These are phyloP conservation scores for Aromia moschata DNA, from an alignment of 2,888 invertebrate genomes.

Conservation along the genomic window DNA sequence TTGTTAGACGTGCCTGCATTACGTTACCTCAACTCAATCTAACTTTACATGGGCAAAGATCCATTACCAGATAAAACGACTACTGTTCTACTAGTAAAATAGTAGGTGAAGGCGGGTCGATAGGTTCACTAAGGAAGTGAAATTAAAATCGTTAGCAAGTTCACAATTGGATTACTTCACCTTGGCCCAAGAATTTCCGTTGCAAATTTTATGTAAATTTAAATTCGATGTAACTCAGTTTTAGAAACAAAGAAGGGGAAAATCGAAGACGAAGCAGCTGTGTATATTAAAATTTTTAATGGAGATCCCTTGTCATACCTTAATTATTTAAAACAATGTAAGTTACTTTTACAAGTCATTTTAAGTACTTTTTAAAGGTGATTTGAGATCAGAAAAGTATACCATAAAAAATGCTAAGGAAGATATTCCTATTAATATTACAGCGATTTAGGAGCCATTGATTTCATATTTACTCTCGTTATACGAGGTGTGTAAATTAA, in stretches of 20 bases:
- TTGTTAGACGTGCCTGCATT: slow-evolving; percentile 4
- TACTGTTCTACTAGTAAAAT: slow-evolving; percentile 12
- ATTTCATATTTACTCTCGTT: no score
- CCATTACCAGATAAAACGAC: slow-evolving; percentile 17
- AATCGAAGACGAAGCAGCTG: neutral
- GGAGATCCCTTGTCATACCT: no score
- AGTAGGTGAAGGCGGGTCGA: neutral
- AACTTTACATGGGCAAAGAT: slow-evolving; percentile 16
- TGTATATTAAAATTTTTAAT: no score
- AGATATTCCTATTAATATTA: no score
- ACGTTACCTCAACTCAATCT: slow-evolving; percentile 19
- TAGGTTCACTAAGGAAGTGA: slow-evolving; percentile 15
- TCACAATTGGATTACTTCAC: slow-evolving; percentile 17
- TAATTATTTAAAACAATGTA: no score
- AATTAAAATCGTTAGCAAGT: slow-evolving; percentile 19
- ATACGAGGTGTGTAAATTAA: no score
- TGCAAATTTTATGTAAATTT: slow-evolving; percentile 19
- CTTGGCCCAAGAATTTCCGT: neutral
- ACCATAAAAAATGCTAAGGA: no score
- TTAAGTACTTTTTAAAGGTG: no score
- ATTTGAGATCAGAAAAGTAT: no score
- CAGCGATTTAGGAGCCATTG: no score
- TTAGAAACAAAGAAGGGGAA: neutral
- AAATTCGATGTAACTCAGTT: neutral
- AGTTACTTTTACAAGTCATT: no score